These are phyloP conservation scores for Conchocele bisecta DNA, from an alignment of 2,888 invertebrate genomes.

Conservation along the genomic window DNA sequence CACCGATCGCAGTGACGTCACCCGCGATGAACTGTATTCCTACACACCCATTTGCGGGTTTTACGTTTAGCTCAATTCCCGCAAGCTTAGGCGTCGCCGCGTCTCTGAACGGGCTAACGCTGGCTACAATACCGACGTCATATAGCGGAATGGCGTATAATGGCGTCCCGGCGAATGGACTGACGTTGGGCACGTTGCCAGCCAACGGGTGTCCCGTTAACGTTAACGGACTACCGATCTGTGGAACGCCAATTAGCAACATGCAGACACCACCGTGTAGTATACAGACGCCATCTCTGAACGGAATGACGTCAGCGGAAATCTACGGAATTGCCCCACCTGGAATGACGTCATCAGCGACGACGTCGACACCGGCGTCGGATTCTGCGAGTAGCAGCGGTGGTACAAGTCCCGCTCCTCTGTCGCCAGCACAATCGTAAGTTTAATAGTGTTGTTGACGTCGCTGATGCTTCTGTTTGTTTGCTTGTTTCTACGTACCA, in stretches of 20 bases:
- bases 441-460: no score
- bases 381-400: conserved; percentile 48
- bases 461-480: no score
- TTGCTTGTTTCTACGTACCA: no score
- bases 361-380: conserved; percentile 29
- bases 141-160: conserved; percentile 29
- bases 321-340: not conserved
- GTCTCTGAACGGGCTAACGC: conserved; percentile 33
- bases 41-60: conserved; percentile 33
- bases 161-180: conserved; percentile 22
- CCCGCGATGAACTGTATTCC: conserved; percentile 41
- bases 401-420: conserved; percentile 49
- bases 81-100: conserved; percentile 32
- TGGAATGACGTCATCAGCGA: not conserved
- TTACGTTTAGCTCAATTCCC: conserved; percentile 40
- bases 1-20: conserved; percentile 42
- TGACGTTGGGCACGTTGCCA: conserved; percentile 8
- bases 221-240: conserved; percentile 6
- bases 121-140: conserved; percentile 35
- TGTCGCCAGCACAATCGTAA: conserved; percentile 57
- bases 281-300: conserved; percentile 46
- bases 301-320: conserved; percentile 40
- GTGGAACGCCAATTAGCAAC: conserved; percentile 38
- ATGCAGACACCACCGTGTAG: conserved; percentile 42
- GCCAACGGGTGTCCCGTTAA: conserved; percentile 19